Base-by-base conservation (phyloP, 1,140 invertebrate genomes). In the silkworm (Bombyx mori) region DNA sequence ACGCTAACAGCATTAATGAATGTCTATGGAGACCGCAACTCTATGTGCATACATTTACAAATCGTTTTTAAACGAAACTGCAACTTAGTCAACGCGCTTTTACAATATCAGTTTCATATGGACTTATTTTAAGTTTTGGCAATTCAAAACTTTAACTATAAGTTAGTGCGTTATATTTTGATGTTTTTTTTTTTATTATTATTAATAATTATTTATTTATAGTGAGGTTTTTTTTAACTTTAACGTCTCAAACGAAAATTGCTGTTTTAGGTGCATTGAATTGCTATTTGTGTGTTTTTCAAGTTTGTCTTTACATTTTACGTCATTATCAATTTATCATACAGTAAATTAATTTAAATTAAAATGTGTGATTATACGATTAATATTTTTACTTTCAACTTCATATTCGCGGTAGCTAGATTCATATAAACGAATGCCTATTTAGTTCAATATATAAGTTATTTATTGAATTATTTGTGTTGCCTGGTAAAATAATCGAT, bases 41-140 rank as follows among this genome's bases (percentile, higher is more conserved):
- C 55, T 51, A 26, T n/a, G 22, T 35, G 26, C 46, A 49, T 48
- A 44, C 8, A 52, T 52, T 35, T 35, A 35, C 4, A 35, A 35
- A 35, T 35, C 2, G 26, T 35, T 35, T 35, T 35, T 57, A 49
- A 49, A 49, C 42, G 18, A 58, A 45, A 42, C 44, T n/a, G 50
- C 43, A 51, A 45, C 49, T 47, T 42, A n/a, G 49, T 18, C 51
- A 57, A 44, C 50, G 47, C 62, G 54, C 69, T 71, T 65, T 72
- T 62, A 51, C 42, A 65, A 59, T 71, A 74, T 69, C 69, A 65
- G 72, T 76, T 78, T 75, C 73, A 69, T 74, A 78, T 64, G 66
- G 71, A 87, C 84, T 87, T 87, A 87, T 87, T 85, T 85, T 87
- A 84, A 82, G 84, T 87, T 87, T 87, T 87, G 84, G 77, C 71